A percentile compares a stretch with the other conserved stretches of the same genome.
phyloP scores from a whole-genome alignment of 2,888 invertebrate species.

The Charanyca ferruginea region DNA sequence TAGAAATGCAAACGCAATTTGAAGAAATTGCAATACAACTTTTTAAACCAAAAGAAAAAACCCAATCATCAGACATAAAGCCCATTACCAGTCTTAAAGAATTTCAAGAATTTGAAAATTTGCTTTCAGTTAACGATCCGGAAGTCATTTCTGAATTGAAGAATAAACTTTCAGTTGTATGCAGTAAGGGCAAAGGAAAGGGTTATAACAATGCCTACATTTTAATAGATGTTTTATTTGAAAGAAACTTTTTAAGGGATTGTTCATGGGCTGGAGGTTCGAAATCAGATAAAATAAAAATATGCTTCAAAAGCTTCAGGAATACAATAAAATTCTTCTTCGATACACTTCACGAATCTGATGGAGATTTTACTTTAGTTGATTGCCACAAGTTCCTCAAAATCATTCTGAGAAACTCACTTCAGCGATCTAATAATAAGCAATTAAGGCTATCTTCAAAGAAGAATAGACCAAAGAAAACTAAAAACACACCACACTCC shows the following conservation, averaged over 20 bases:
- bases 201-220: conserved; percentile 1
- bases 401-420: conserved; percentile 14
- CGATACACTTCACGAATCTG: conserved; percentile 1
- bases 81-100: no score
- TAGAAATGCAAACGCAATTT: no score
- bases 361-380: conserved; percentile 8
- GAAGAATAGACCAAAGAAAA: conserved; percentile 10
- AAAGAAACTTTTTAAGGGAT: conserved; percentile 17
- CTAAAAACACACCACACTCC: conserved; percentile 1
- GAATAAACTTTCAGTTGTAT: no score
- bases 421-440: neutral
- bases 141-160: no score
- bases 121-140: no score
- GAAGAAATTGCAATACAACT: no score
- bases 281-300: conserved; percentile 11
- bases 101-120: no score
- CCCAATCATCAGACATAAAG: no score
- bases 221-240: conserved; percentile 17
- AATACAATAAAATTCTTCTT: conserved; percentile 15
- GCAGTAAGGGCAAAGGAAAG: neutral
- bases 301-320: conserved; percentile 19
- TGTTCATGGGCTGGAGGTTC: conserved; percentile 27
- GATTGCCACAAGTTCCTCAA: conserved; percentile 16
- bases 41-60: no score
- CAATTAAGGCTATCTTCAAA: conserved; percentile 2